Conservation (phyloP, 2,113 vertebrate species). For the Pimephales promelas region DNA sequence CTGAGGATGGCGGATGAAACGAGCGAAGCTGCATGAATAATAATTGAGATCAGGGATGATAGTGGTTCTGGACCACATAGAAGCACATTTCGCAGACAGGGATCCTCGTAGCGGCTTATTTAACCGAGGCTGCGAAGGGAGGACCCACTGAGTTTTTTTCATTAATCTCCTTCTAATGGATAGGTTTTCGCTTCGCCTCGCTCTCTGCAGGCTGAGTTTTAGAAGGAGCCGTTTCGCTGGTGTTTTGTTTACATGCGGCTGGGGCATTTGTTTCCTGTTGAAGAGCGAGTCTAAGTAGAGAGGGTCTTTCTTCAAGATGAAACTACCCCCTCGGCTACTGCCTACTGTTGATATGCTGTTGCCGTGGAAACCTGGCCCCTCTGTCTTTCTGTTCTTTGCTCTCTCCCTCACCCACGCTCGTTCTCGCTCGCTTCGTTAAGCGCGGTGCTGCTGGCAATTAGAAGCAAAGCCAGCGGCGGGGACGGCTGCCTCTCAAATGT, state of each 20-base stretch:
- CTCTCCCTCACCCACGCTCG: slow-evolving; percentile 67
- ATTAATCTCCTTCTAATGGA: slow-evolving; percentile 39
- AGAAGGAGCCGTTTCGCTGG: slow-evolving; percentile 17
- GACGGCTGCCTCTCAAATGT: slow-evolving; percentile 76
- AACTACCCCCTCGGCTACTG: slow-evolving; percentile 73
- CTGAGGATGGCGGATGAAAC: slow-evolving; percentile 30
- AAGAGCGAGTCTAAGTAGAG: slow-evolving; percentile 64
- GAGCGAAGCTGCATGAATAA: slow-evolving; percentile 29
- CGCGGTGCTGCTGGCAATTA: slow-evolving; percentile 78
- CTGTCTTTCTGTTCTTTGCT: slow-evolving; percentile 63
- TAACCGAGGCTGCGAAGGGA: slow-evolving; percentile 15
- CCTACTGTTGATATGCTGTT: slow-evolving; percentile 68
- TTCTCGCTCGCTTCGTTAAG: slow-evolving; percentile 79
- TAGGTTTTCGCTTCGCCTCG: slow-evolving; percentile 17
- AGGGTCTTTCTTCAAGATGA: slow-evolving; percentile 75
- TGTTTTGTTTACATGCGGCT: slow-evolving; percentile 28
- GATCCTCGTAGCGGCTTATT: slow-evolving; percentile 23
- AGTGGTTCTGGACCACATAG: slow-evolving; percentile 29
- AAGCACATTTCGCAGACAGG: slow-evolving; percentile 20
- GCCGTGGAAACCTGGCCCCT: slow-evolving; percentile 79
- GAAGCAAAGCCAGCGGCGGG: slow-evolving; percentile 77
- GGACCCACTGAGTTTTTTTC: slow-evolving; percentile 34
- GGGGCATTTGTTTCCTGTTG: slow-evolving; percentile 64
- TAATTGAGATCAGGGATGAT: slow-evolving; percentile 41
- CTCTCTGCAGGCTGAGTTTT: slow-evolving; percentile 28